Conservation (phyloP, 1,140 invertebrate species). For the Pseudomyrmex pallidus region DNA sequence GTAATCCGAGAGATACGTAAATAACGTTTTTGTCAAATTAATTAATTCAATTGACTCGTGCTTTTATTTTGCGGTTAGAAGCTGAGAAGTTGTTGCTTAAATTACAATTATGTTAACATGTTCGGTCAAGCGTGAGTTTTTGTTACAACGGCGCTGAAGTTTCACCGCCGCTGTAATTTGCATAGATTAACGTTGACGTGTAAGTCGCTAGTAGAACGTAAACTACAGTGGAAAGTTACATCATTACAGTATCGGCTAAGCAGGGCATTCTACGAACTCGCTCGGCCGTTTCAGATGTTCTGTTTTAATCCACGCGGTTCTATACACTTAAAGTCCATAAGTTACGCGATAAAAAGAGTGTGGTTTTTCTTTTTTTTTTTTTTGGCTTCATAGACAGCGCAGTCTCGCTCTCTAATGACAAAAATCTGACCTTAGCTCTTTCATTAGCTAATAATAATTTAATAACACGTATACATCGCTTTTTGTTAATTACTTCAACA, state of each 20-base stretch:
- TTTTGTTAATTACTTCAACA: neutral
- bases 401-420: neutral
- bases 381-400: too few relatives aligned
- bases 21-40: too few relatives aligned
- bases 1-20: neutral
- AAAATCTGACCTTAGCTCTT: neutral
- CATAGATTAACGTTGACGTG: conserved; percentile 42
- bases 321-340: conserved; percentile 6
- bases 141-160: conserved; percentile 51
- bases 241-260: conserved; percentile 22
- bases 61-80: neutral
- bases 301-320: neutral
- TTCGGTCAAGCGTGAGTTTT: conserved; percentile 51
- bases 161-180: conserved; percentile 34
- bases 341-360: conserved; percentile 6
- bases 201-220: neutral
- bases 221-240: conserved; percentile 5
- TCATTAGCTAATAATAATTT: neutral
- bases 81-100: neutral
- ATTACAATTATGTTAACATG: conserved; percentile 39
- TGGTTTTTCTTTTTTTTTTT: too few relatives aligned
- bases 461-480: neutral
- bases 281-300: neutral
- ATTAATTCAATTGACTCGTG: too few relatives aligned
- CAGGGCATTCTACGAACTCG: neutral